Conservation (phyloP, 2,888 invertebrate species). For the Spisula solida region DNA sequence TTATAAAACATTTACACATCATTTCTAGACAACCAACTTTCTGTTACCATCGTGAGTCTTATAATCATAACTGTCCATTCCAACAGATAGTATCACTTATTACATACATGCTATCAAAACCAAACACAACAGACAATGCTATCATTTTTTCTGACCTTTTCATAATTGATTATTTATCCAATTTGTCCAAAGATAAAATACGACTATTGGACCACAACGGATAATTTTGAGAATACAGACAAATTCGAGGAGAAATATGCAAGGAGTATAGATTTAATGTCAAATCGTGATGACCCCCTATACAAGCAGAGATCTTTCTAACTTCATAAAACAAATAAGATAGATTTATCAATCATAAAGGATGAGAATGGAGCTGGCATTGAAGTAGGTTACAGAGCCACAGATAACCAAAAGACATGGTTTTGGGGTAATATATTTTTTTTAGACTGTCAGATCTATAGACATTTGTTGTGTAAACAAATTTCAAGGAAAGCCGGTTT, state of each 20-base stretch:
- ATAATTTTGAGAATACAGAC: background rate
- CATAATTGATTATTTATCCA: background rate
- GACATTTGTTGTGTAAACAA: too few species aligned
- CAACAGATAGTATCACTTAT: background rate
- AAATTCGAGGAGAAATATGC: background rate
- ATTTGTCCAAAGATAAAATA: constrained; percentile 1
- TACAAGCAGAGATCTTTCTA: background rate
- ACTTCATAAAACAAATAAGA: constrained; percentile 12
- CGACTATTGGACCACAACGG: background rate
- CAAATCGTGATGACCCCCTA: constrained; percentile 1
- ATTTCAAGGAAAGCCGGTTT: too few species aligned
- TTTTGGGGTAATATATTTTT: background rate
- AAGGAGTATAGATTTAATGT: constrained; percentile 20
- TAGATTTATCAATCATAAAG: background rate
- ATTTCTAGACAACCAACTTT: too few species aligned
- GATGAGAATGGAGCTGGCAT: too few species aligned
- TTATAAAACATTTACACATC: too few species aligned
- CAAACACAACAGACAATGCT: background rate
- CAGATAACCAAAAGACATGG: background rate
- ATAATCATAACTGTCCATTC: background rate
- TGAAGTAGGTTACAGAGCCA: background rate
- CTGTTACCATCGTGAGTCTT: too few species aligned
- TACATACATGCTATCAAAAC: too few species aligned
- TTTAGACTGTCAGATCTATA: background rate
- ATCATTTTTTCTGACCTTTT: constrained; percentile 10